Base-by-base conservation (phyloP, 1,140 invertebrate genomes). In the Prorops nasuta region DNA sequence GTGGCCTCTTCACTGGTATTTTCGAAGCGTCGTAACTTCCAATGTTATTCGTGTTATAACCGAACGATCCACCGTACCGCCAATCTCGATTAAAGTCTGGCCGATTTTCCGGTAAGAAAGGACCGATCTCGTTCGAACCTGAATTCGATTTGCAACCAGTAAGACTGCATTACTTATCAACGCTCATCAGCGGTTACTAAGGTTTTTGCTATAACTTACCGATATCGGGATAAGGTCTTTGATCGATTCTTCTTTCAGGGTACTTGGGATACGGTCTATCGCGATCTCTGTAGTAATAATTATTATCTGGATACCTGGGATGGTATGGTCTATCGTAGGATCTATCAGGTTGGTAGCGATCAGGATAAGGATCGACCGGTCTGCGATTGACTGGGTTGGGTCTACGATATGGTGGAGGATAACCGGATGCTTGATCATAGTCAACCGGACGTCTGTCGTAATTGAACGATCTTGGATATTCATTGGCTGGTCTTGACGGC, bases 21-120 rank as follows among this genome's bases (percentile, higher is more conserved):
- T 46, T 58, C 6, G 56, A 51, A 17, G 62, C 31, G 12, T 69
- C 44, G 19, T 56, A 61, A 9, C 32, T 41, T 9, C 65, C 58
- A 38, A 72, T 66, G 16, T 66, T 64, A 48, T 76, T 64, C 2
- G 61, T 68, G 39, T 69, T 61, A 19, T 71, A 72, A 14, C 56
- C 64, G 45, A 65, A 64, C 14, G 60, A 63, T 36, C 67, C 61
- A 10, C 71, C 67, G 45, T 79, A 79, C 36, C 57, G 63, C 73
- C 72, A 76, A 24, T 62, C 45, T 17, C 60, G 56, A 3, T 50
- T 45, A n/a, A 45, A 45, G 39, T 56, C 42, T n/a, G 60, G 63
- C 3, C 44, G 43, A 22, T 48, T 22, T 12, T 54, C 48, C 3
- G 51, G 47, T 28, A 39, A 22, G 16, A 55, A 57, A 0, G 60